phyloP scores from a whole-genome alignment of 2,888 invertebrate species.

The Drosophila anomalata region DNA sequence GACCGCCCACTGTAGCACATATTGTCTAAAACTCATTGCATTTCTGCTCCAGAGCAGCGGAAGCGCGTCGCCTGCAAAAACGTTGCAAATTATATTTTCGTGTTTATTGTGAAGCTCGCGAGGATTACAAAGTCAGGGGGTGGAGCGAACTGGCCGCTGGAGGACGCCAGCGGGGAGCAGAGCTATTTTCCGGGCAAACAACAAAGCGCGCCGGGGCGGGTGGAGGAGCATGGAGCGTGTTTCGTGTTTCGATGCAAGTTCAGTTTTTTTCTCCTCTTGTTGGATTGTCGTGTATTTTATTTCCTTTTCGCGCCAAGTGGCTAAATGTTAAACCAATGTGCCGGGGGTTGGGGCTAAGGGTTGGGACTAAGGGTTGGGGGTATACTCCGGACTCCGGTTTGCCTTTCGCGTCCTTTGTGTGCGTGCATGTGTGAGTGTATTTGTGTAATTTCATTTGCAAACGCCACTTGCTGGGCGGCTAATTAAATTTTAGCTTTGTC shows the following conservation, averaged over 20 bases:
- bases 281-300: slow-evolving; percentile 69
- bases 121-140: slow-evolving; percentile 61
- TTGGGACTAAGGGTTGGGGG: slow-evolving; percentile 1
- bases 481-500: slow-evolving; percentile 78
- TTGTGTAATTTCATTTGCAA: slow-evolving; percentile 75
- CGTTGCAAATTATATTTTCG: slow-evolving; percentile 75
- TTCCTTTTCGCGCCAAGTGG: slow-evolving; percentile 71
- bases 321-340: slow-evolving; percentile 73
- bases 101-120: slow-evolving; percentile 75
- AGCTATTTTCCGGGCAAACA: slow-evolving; percentile 36
- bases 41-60: slow-evolving; percentile 36
- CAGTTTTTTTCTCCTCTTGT: slow-evolving; percentile 24
- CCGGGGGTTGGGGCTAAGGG: slow-evolving; percentile 26
- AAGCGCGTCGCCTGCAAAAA: slow-evolving; percentile 52
- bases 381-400: slow-evolving; percentile 10
- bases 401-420: slow-evolving; percentile 7
- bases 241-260: slow-evolving; percentile 47
- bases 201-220: not conserved
- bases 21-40: slow-evolving; percentile 42
- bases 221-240: slow-evolving; percentile 5
- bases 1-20: slow-evolving; percentile 14
- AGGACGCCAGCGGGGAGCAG: slow-evolving; percentile 25
- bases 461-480: slow-evolving; percentile 75
- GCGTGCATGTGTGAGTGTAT: slow-evolving; percentile 27
- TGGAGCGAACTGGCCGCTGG: slow-evolving; percentile 1